Base-by-base conservation (phyloP, 2,888 invertebrate genomes). In the Plagiodera versicolora region DNA sequence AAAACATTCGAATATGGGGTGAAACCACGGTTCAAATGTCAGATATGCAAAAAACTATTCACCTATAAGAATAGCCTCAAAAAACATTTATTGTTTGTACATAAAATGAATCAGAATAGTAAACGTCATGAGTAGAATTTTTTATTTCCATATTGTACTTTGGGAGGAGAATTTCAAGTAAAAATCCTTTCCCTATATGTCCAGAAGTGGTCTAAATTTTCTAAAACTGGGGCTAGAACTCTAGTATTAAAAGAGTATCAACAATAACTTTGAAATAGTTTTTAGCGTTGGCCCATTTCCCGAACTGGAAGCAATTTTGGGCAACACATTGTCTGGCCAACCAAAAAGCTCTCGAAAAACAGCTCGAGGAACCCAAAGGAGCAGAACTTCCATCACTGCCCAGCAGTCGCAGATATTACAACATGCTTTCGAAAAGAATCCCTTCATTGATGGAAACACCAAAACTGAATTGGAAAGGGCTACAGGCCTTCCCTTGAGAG, bases 1-100 rank as follows among this genome's bases (percentile, higher is more conserved):
- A 46, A 58, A 17, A 64, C 55, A 28, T 62, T 61, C 20, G 69
- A 69, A 60, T 69, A 67, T 18, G 65, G 66, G 1, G 62, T 64
- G 28, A 63, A 60, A 14, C 65, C 67, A 9, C 44, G 55, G 8
- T 70, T 65, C 32, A 58, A 57, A 24, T 70, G 70, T 35, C 54
- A 51, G 10, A 11, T 61, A 8, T 64, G 64, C 44, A 9, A 6
- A 11, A 60, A 58, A 46, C 60, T 58, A 39, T 65, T 60, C 48
- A 51, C 56, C 28, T 57, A 62, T 6, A 61, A 60, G 46, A 32
- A 32, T 10, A 50, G 32, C 24, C 14, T 50, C n/a, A 50, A 50
- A 50, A 4, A 11, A 18, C 50, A 50, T 11, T 17, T 32, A 30
- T 9, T 30, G 1, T 10, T 11, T 1, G 9, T 50, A 11, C 50